A percentile compares a stretch with the other conserved stretches of the same genome.
These are phyloP conservation scores for Theocolax elegans DNA, from an alignment of 1,140 invertebrate genomes.

Conservation along the genomic window DNA sequence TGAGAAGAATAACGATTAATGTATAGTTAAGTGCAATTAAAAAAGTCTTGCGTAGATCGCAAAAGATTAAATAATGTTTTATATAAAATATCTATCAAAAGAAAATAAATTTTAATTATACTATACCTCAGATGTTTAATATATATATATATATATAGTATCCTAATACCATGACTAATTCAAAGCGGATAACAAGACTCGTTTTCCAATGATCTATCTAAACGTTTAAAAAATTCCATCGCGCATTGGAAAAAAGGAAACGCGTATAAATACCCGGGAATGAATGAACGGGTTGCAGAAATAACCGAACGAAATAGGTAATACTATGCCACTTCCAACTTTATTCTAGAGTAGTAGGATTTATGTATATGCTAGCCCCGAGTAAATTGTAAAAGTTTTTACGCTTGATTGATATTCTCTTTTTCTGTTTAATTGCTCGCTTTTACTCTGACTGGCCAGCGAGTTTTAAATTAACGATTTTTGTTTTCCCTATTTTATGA, in stretches of 20 bases:
- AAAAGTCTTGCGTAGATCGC: too few relatives aligned
- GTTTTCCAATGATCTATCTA: neutral
- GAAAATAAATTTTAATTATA: too few relatives aligned
- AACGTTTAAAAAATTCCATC: neutral
- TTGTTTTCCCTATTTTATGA: neutral
- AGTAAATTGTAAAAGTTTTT: slow-evolving; percentile 4
- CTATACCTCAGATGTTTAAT: too few relatives aligned
- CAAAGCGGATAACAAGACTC: neutral
- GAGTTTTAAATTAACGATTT: neutral
- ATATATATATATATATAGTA: too few relatives aligned
- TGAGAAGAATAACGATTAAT: too few relatives aligned
- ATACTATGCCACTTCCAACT: neutral
- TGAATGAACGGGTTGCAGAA: too few relatives aligned
- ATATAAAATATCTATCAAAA: too few relatives aligned
- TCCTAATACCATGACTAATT: too few relatives aligned
- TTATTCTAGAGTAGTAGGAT: neutral
- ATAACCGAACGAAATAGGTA: neutral
- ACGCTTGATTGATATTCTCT: neutral
- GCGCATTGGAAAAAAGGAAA: neutral
- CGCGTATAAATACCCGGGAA: too few relatives aligned
- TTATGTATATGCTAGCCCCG: neutral
- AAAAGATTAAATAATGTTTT: too few relatives aligned
- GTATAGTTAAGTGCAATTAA: too few relatives aligned
- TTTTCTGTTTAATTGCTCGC: neutral
- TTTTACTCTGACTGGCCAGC: neutral